These are phyloP conservation scores for Stichopus horrens DNA, from an alignment of 53 echinoderm and acorn worm genomes.

Conservation along the genomic window DNA sequence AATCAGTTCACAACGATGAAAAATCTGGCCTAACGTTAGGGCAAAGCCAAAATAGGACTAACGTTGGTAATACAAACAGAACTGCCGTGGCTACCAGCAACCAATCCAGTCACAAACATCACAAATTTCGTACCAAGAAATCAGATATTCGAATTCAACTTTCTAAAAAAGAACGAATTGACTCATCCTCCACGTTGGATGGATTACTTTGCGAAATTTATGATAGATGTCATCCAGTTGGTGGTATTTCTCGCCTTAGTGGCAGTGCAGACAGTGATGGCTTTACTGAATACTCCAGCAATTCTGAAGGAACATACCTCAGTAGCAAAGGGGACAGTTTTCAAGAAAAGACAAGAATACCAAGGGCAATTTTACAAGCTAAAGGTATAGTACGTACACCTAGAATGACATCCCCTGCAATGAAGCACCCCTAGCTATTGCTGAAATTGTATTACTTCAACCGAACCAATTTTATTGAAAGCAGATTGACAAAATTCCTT, in stretches of 20 bases:
- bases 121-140: constrained; percentile 5
- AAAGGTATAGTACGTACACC: constrained; percentile 27
- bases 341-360: constrained; percentile 64
- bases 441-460: too few species aligned
- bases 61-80: neutral
- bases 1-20: neutral
- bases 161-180: neutral
- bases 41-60: neutral
- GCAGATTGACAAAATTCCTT: too few species aligned
- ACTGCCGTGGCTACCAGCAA: neutral
- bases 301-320: constrained; percentile 87
- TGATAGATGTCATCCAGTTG: constrained; percentile 74
- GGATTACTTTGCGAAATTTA: constrained; percentile 91
- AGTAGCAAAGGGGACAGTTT: constrained; percentile 96
- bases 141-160: constrained; percentile 22
- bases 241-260: constrained; percentile 36
- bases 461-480: too few species aligned
- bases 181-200: constrained; percentile 69
- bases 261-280: constrained; percentile 92
- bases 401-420: too few species aligned
- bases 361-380: constrained; percentile 36
- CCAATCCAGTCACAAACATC: neutral
- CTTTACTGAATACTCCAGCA: constrained; percentile 91
- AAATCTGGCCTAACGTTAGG: neutral
- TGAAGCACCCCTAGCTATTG: too few species aligned